A percentile compares a stretch with the other conserved stretches of the same genome.
Evolutionary conservation across 2,797 vertebrate species (phyloP).

Genomic region (Crotalus adamanteus): DNA sequence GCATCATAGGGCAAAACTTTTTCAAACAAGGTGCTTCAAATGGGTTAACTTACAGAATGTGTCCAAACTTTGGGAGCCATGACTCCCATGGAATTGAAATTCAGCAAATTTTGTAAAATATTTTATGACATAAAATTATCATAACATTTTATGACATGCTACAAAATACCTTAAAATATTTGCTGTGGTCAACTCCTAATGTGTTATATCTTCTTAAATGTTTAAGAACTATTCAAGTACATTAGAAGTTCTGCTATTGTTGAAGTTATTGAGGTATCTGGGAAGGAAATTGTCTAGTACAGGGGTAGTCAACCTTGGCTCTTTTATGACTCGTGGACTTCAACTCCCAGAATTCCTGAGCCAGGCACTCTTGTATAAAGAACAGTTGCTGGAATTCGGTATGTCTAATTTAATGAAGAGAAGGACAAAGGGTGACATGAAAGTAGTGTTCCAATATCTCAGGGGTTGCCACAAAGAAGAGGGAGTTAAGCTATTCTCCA

Average conservation of each 20-base stretch:
- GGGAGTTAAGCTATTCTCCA: too few relatives aligned
- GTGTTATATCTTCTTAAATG: not conserved
- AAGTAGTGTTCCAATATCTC: too few relatives aligned
- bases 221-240: not conserved
- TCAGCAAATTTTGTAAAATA: not conserved
- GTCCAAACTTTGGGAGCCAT: not conserved
- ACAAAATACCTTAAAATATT: not conserved
- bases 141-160: not conserved
- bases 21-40: not conserved
- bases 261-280: not conserved
- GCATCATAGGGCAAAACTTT: not conserved
- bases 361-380: too few relatives aligned
- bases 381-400: too few relatives aligned
- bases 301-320: too few relatives aligned
- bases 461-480: too few relatives aligned
- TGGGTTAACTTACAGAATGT: not conserved
- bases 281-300: not conserved
- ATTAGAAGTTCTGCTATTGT: not conserved
- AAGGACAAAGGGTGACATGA: too few relatives aligned
- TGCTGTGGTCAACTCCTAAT: not conserved
- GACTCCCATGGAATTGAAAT: not conserved
- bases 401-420: too few relatives aligned
- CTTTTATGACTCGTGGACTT: too few relatives aligned
- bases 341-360: too few relatives aligned
- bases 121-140: not conserved